A percentile compares a stretch with the other conserved stretches of the same genome.
Conservation (phyloP, 2,888 invertebrate genomes). For the Aphrophora alni region DNA sequence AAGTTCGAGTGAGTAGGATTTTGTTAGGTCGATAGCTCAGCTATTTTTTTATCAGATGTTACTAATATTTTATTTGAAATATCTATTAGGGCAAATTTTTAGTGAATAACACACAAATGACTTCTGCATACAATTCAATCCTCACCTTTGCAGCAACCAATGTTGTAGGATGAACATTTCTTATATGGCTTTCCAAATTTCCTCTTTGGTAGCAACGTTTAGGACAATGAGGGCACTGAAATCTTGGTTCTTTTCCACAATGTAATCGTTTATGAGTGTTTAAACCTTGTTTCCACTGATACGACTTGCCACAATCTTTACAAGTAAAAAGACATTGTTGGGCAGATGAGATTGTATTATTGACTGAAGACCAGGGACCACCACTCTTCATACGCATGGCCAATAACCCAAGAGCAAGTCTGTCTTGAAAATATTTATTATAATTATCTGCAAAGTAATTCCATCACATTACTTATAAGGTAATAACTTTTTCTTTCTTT, state of each 20-base stretch:
- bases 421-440: neutral
- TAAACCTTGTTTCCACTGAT: conserved; percentile 46
- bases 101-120: no score
- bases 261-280: conserved; percentile 50
- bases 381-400: conserved; percentile 25
- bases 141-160: neutral
- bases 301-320: conserved; percentile 43
- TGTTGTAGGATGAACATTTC: conserved; percentile 34
- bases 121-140: no score
- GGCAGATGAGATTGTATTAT: neutral
- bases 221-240: conserved; percentile 49
- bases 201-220: conserved; percentile 47
- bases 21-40: no score
- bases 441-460: neutral
- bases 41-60: no score
- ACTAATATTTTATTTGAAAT: no score
- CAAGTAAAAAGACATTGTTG: conserved; percentile 36
- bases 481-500: no score
- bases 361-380: neutral
- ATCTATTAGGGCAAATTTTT: no score
- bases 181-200: conserved; percentile 46
- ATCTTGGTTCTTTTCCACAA: conserved; percentile 51
- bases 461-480: no score
- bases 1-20: no score
- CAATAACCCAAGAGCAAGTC: neutral